Evolutionary conservation across 2,113 vertebrate species (phyloP).

Genomic region (Hydrochoerus hydrochaeris): DNA sequence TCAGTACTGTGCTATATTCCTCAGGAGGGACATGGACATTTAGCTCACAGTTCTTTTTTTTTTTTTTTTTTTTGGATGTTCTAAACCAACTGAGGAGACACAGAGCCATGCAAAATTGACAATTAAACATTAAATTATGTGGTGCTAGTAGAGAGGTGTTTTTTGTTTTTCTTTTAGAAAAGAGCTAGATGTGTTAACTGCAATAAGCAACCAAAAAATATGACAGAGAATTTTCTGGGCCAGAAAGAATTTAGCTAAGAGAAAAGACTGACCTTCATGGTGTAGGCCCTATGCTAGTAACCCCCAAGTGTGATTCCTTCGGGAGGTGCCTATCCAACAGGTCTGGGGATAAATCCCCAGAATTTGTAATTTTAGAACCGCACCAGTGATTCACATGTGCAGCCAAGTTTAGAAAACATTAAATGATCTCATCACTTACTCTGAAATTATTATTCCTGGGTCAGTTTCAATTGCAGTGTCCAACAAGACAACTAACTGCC

Average conservation of each 20-base stretch:
- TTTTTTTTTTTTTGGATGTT: neutral
- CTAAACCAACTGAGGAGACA: neutral
- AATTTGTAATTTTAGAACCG: constrained; percentile 56
- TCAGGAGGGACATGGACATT: neutral
- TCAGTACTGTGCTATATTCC: neutral
- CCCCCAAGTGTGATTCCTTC: neutral
- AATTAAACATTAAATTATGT: neutral
- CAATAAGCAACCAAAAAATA: neutral
- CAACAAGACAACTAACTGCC: neutral
- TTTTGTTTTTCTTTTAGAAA: neutral
- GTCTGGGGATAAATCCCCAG: neutral
- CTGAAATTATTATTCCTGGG: neutral
- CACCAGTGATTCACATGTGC: neutral
- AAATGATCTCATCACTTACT: constrained; percentile 19
- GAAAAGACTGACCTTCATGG: neutral
- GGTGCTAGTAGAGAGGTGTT: neutral
- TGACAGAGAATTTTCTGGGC: neutral
- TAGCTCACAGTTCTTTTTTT: neutral
- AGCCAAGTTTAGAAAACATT: constrained; percentile 57
- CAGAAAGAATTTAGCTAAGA: neutral
- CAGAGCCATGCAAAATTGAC: neutral
- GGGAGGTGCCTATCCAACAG: neutral
- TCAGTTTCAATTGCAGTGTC: neutral
- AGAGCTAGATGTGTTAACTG: neutral
- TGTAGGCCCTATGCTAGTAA: rapidly evolving